phyloP scores from a whole-genome alignment of 2,888 invertebrate species.

The Dioctria linearis region DNA sequence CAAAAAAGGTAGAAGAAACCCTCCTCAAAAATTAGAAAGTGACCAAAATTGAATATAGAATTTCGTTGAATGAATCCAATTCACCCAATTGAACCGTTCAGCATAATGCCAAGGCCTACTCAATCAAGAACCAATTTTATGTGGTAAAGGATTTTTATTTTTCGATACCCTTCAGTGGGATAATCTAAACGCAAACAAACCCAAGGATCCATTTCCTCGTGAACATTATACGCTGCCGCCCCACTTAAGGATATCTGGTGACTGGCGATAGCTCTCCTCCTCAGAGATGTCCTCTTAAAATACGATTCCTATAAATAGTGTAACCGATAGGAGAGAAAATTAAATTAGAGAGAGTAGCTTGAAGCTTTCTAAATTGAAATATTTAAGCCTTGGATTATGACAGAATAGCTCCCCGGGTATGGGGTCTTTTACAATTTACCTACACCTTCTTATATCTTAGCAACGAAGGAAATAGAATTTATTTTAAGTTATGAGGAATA shows the following conservation, averaged over 20 bases:
- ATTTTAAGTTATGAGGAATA: too few species aligned
- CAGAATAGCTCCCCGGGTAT: not conserved
- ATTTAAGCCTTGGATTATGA: slow-evolving; percentile 19
- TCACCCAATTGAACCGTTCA: slow-evolving; percentile 7
- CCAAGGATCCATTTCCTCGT: slow-evolving; percentile 1
- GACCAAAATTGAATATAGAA: slow-evolving; percentile 19
- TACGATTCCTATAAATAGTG: slow-evolving; percentile 44
- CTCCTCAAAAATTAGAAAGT: not conserved
- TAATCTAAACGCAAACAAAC: slow-evolving; percentile 48
- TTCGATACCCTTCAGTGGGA: slow-evolving; percentile 44
- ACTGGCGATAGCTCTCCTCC: not conserved
- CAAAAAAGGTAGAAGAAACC: slow-evolving; percentile 10
- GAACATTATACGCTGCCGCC: not conserved
- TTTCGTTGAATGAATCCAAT: slow-evolving; percentile 27
- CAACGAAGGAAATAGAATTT: too few species aligned
- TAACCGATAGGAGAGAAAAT: slow-evolving; percentile 44
- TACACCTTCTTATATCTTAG: too few species aligned
- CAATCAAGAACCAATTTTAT: slow-evolving; percentile 51
- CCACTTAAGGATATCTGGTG: slow-evolving; percentile 32
- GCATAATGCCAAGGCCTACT: slow-evolving; percentile 25
- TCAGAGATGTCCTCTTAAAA: slow-evolving; percentile 25
- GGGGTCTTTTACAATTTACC: not conserved
- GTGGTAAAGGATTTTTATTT: slow-evolving; percentile 46
- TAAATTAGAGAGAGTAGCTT: slow-evolving; percentile 24
- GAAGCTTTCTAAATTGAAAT: slow-evolving; percentile 31